Percentiles rank a stretch among this genome's conserved stretches.
Conservation (phyloP, 1,140 invertebrate genomes). For the Hestina assimilis region DNA sequence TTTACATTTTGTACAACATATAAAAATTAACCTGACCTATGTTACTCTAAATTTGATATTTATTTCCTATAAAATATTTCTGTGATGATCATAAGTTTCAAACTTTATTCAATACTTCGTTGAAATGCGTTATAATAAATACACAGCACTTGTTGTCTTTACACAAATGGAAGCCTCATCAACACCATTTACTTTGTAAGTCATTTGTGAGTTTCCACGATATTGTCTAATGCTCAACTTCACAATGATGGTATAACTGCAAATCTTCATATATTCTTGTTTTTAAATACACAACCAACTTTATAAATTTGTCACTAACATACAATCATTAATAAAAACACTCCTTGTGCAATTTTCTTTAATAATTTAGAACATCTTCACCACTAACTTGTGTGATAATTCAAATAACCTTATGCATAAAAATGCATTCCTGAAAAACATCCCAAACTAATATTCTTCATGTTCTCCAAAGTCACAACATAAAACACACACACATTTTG, state of each 20-base stretch:
- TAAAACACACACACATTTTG: too few relatives aligned
- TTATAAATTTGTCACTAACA: too few relatives aligned
- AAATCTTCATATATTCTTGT: not conserved
- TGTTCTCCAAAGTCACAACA: too few relatives aligned
- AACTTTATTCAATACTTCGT: not conserved
- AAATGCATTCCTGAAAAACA: too few relatives aligned
- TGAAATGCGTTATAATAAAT: not conserved
- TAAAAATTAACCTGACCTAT: constrained; percentile 49
- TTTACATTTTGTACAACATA: constrained; percentile 64
- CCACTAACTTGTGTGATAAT: too few relatives aligned
- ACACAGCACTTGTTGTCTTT: not conserved
- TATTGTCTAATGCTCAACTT: too few relatives aligned
- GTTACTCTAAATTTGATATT: not conserved
- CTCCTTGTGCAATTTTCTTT: too few relatives aligned
- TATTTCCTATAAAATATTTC: not conserved
- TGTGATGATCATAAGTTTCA: constrained; percentile 10
- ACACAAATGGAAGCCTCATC: constrained; percentile 8
- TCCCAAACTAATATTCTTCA: too few relatives aligned
- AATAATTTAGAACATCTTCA: too few relatives aligned
- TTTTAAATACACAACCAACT: too few relatives aligned
- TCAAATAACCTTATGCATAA: too few relatives aligned
- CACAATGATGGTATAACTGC: not conserved
- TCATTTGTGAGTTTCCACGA: not conserved
- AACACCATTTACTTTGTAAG: not conserved
- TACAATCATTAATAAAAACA: too few relatives aligned